Evolutionary conservation across 2,888 invertebrate species (phyloP).

Genomic region (Drosophila dives): DNA sequence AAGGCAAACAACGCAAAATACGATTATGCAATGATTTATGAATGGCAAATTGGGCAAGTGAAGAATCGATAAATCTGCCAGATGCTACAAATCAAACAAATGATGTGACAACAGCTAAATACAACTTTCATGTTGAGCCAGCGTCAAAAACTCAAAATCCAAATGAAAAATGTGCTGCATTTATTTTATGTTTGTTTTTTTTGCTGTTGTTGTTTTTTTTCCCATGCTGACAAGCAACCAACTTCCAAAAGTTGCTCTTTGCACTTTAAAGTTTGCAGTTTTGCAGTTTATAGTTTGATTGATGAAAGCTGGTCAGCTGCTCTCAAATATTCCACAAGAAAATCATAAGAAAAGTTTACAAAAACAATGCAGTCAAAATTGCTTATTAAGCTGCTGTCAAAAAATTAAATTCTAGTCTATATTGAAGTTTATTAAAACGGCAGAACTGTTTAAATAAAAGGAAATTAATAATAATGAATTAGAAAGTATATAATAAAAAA

Average conservation of each 20-base stretch:
- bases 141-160: constrained; percentile 17
- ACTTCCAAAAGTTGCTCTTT: constrained; percentile 33
- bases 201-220: neutral
- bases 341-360: constrained; percentile 15
- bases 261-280: constrained; percentile 23
- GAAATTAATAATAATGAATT: neutral
- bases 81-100: constrained; percentile 51
- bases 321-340: constrained; percentile 35
- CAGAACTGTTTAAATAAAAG: neutral
- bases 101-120: constrained; percentile 49
- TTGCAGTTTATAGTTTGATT: constrained; percentile 56
- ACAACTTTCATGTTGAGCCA: constrained; percentile 28
- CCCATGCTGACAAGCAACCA: constrained; percentile 37
- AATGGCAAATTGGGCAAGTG: constrained; percentile 39
- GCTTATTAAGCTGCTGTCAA: neutral
- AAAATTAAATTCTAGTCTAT: neutral
- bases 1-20: constrained; percentile 45
- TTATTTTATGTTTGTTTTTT: neutral
- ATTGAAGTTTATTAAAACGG: neutral
- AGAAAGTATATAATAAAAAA: neutral
- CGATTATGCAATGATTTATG: constrained; percentile 54
- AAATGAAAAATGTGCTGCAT: constrained; percentile 63
- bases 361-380: neutral
- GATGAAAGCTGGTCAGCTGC: constrained; percentile 50
- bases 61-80: constrained; percentile 66